These are phyloP conservation scores for Ctenochaetus hawaiiensis DNA, from an alignment of 2,797 vertebrate genomes.

Conservation along the genomic window DNA sequence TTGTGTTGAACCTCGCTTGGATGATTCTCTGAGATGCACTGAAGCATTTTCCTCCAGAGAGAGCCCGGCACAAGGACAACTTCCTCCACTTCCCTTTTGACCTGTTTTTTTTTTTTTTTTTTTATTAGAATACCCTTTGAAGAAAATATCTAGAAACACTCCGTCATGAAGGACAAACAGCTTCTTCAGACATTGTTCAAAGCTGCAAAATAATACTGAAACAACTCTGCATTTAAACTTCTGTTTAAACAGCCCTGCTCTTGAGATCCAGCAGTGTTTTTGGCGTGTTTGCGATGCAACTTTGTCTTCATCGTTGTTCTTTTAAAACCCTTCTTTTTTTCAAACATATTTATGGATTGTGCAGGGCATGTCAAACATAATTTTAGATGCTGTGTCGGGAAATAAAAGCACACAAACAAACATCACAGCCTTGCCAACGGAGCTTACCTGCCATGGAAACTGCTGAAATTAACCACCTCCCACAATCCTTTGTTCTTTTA, in stretches of 20 bases:
- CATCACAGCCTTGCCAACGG: conserved; percentile 40
- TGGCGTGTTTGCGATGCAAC: conserved; percentile 22
- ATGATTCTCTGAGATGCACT: conserved; percentile 46
- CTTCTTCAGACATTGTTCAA: neutral
- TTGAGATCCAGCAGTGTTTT: conserved; percentile 6
- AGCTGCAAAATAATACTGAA: conserved; percentile 9
- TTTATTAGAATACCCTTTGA: conserved; percentile 39
- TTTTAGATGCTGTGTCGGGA: conserved; percentile 42
- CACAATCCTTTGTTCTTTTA: conserved; percentile 69
- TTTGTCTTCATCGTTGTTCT: conserved; percentile 11
- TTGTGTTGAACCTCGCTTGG: conserved; percentile 61
- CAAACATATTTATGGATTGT: conserved; percentile 30
- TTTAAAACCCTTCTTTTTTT: neutral
- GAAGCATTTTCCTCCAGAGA: conserved; percentile 49
- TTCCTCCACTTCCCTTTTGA: conserved; percentile 49
- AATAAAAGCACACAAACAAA: conserved; percentile 56
- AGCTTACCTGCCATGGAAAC: conserved; percentile 66
- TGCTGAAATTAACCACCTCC: conserved; percentile 62
- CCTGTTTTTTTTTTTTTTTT: conserved; percentile 30
- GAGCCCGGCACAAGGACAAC: conserved; percentile 9
- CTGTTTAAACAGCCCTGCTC: conserved; percentile 33
- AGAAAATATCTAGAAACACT: conserved; percentile 29
- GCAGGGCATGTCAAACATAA: conserved; percentile 48
- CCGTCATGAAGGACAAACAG: conserved; percentile 1
- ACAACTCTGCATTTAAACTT: neutral